phyloP scores from a whole-genome alignment of 1,140 invertebrate species.

The Nixonia krombeini region DNA sequence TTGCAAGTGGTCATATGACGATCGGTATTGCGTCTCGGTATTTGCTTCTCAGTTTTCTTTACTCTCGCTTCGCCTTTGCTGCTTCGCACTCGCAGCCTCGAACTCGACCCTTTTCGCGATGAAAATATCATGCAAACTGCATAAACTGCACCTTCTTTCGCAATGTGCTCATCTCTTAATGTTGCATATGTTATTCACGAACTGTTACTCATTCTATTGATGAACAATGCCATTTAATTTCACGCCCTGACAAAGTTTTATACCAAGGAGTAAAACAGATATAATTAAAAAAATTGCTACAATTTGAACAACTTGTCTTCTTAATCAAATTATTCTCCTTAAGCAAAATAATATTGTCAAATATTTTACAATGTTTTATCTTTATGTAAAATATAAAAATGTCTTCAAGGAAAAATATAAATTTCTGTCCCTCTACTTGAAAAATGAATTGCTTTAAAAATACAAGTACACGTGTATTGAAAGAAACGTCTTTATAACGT shows the following conservation, averaged over 20 bases:
- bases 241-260: background rate
- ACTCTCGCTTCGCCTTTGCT: constrained; percentile 42
- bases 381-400: too few relatives aligned
- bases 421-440: too few relatives aligned
- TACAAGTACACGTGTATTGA: too few relatives aligned
- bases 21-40: constrained; percentile 54
- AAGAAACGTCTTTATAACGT: too few relatives aligned
- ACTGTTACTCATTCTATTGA: background rate
- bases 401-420: too few relatives aligned
- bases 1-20: constrained; percentile 50
- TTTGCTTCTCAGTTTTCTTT: constrained; percentile 52
- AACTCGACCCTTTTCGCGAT: constrained; percentile 39
- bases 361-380: too few relatives aligned
- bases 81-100: constrained; percentile 45
- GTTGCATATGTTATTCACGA: too few relatives aligned
- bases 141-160: background rate
- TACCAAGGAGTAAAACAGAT: too few relatives aligned
- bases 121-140: constrained; percentile 28
- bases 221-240: background rate
- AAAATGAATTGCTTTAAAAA: too few relatives aligned
- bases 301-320: too few relatives aligned
- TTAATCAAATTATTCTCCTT: too few relatives aligned
- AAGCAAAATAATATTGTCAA: constrained; percentile 2
- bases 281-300: too few relatives aligned
- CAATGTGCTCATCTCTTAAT: background rate